A percentile compares a stretch with the other conserved stretches of the same genome.
These are phyloP conservation scores for Drosophila ustulata DNA, from an alignment of 2,888 invertebrate species.

Conservation along the genomic window DNA sequence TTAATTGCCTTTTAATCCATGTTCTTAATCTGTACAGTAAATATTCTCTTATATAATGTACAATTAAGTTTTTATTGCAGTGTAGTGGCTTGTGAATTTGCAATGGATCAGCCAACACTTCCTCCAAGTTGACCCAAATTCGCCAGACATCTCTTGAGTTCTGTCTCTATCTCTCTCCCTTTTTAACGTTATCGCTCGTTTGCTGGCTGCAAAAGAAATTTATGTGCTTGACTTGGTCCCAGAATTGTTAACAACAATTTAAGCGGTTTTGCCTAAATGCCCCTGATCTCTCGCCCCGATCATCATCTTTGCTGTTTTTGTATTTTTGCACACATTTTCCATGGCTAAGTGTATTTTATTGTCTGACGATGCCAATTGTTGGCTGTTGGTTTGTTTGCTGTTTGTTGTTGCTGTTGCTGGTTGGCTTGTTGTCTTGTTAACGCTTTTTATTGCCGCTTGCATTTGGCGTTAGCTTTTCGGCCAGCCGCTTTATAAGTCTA, in stretches of 20 bases:
- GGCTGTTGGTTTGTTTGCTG: constrained; percentile 23
- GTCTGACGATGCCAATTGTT: constrained; percentile 65
- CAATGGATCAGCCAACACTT: constrained; percentile 44
- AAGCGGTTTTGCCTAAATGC: constrained; percentile 38
- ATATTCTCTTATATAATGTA: too few species aligned
- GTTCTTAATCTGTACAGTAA: neutral
- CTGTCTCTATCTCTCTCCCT: constrained; percentile 4
- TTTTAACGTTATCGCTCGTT: constrained; percentile 5
- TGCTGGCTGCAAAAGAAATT: constrained; percentile 33
- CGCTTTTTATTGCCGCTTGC: constrained; percentile 73
- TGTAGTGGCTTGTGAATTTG: constrained; percentile 16
- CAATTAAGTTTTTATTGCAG: neutral
- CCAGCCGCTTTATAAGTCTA: constrained; percentile 68
- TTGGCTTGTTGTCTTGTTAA: constrained; percentile 65
- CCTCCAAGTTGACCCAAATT: constrained; percentile 50
- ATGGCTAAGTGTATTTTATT: constrained; percentile 68
- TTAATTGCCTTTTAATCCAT: too few species aligned
- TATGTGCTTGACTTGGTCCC: constrained; percentile 51
- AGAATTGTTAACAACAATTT: constrained; percentile 75
- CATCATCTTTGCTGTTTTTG: constrained; percentile 10
- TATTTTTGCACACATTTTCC: constrained; percentile 22
- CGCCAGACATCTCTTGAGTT: constrained; percentile 8
- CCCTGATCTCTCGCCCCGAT: neutral
- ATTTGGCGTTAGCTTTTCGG: constrained; percentile 55
- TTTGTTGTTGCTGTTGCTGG: constrained; percentile 9